These are phyloP conservation scores for Elephantulus edwardii DNA, from an alignment of 2,113 vertebrate genomes.

Conservation along the genomic window DNA sequence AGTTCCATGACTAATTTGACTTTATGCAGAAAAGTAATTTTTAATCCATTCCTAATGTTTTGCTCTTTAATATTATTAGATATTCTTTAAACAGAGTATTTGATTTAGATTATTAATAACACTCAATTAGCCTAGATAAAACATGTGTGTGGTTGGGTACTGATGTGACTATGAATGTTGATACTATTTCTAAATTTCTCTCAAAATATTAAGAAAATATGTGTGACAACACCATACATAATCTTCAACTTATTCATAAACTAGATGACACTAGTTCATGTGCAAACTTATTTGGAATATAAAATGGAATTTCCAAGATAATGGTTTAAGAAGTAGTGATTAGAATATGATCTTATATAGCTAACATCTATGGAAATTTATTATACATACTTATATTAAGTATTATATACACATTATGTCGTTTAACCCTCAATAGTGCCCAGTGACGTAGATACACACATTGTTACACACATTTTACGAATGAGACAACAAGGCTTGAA, in stretches of 20 bases:
- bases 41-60: constrained; percentile 44
- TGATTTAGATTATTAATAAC: background rate
- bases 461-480: background rate
- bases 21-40: constrained; percentile 37
- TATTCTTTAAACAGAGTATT: background rate
- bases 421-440: background rate
- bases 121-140: background rate
- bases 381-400: background rate
- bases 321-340: background rate
- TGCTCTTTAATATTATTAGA: constrained; percentile 32
- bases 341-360: background rate
- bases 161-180: background rate
- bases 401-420: background rate
- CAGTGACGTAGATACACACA: background rate
- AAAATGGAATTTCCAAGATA: background rate
- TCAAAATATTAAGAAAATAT: constrained; percentile 29
- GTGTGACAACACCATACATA: background rate
- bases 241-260: background rate
- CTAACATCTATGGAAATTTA: background rate
- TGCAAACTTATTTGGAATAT: background rate
- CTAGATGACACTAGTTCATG: background rate
- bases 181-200: background rate
- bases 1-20: background rate
- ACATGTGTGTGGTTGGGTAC: background rate
- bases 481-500: background rate